These are phyloP conservation scores for Lasioglossum pauxillum DNA, from an alignment of 2,888 invertebrate species.

Conservation along the genomic window DNA sequence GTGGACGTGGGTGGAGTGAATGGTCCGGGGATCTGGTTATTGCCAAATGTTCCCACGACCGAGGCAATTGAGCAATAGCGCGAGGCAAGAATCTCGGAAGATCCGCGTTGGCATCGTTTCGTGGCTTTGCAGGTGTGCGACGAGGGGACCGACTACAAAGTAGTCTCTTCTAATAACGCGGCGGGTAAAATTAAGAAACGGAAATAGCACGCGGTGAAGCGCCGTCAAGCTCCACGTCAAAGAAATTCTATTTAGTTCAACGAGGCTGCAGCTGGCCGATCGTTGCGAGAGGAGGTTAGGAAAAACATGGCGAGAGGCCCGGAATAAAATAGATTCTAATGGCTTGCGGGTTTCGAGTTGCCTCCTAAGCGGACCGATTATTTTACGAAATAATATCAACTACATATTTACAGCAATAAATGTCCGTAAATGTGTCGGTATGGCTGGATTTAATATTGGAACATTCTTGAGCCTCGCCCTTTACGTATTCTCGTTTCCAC, in stretches of 20 bases:
- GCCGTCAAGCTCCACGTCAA: neutral
- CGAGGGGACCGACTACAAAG: neutral
- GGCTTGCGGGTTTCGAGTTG: neutral
- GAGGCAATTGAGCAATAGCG: slow-evolving; percentile 43
- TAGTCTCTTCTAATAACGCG: neutral
- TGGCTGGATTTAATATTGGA: neutral
- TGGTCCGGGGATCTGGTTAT: slow-evolving; percentile 33
- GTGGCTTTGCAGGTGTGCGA: neutral
- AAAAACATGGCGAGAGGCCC: slow-evolving; percentile 25
- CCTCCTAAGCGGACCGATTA: neutral
- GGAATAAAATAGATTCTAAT: neutral
- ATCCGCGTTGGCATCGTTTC: neutral
- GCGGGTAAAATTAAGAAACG: neutral
- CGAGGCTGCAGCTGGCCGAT: neutral
- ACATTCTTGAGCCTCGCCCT: neutral
- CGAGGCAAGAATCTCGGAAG: slow-evolving; percentile 22
- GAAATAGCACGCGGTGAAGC: neutral
- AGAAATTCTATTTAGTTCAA: slow-evolving; percentile 6
- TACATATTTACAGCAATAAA: no score
- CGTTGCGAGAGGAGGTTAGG: neutral
- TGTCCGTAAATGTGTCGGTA: neutral
- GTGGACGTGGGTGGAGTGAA: slow-evolving; percentile 41
- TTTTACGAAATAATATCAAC: no score
- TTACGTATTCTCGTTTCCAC: neutral
- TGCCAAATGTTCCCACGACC: slow-evolving; percentile 30